Percentiles rank a stretch among this genome's conserved stretches.
These are phyloP conservation scores for Timandra comae DNA, from an alignment of 2,888 invertebrate genomes.

Conservation along the genomic window DNA sequence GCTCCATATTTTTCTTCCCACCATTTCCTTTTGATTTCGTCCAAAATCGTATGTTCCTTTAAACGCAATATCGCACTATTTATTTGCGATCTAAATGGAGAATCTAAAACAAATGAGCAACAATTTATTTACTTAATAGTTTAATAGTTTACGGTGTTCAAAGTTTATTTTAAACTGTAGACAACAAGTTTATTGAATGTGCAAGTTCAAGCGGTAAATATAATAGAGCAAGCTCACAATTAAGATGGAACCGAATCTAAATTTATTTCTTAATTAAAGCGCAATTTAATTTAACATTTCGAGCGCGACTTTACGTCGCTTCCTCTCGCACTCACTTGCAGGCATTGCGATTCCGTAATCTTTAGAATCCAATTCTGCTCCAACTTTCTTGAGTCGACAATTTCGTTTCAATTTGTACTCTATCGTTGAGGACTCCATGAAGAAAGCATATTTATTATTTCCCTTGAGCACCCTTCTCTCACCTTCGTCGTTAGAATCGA, in stretches of 20 bases:
- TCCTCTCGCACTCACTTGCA: constrained; percentile 77
- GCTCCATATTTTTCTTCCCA: constrained; percentile 86
- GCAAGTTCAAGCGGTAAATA: too few relatives aligned
- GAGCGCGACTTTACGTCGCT: not conserved
- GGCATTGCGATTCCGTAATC: constrained; percentile 91
- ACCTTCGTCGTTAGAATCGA: constrained; percentile 87
- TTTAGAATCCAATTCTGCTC: constrained; percentile 88
- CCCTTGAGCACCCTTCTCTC: constrained; percentile 82
- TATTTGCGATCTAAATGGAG: constrained; percentile 83
- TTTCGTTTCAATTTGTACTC: constrained; percentile 91
- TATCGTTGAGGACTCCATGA: constrained; percentile 96
- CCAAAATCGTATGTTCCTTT: constrained; percentile 89
- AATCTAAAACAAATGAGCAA: constrained; percentile 28
- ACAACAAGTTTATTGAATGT: too few relatives aligned
- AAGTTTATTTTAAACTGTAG: too few relatives aligned
- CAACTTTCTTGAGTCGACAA: constrained; percentile 88
- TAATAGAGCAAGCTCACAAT: too few relatives aligned
- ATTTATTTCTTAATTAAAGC: too few relatives aligned
- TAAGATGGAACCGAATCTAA: too few relatives aligned
- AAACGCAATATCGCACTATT: constrained; percentile 91
- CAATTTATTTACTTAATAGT: too few relatives aligned
- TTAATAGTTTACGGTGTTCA: too few relatives aligned
- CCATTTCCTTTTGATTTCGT: constrained; percentile 90
- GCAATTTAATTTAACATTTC: too few relatives aligned
- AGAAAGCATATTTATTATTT: constrained; percentile 86